phyloP scores from a whole-genome alignment of 1,140 invertebrate genomes.

The Aleiodes sp. region DNA sequence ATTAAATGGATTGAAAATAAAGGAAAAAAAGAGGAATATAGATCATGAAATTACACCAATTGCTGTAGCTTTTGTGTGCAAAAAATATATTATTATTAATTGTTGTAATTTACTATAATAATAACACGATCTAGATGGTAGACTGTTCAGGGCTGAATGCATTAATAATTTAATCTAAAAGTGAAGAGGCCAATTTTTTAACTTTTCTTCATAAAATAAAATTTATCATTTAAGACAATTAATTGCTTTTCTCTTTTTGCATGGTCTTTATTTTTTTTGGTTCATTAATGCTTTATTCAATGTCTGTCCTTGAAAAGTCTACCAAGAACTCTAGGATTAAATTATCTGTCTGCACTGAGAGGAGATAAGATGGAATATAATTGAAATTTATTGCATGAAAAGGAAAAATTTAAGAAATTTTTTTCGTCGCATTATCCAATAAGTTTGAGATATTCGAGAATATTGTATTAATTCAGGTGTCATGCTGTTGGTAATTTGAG shows the following conservation, averaged over 20 bases:
- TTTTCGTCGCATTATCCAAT: no score
- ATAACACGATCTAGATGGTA: constrained; percentile 44
- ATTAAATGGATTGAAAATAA: constrained; percentile 1
- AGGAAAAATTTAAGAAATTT: not conserved
- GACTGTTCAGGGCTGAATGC: constrained; percentile 58
- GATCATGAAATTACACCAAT: not conserved
- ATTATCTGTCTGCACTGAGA: not conserved
- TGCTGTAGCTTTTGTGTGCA: constrained; percentile 40
- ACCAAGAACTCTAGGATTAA: constrained; percentile 34
- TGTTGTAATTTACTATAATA: not conserved
- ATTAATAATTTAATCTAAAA: constrained; percentile 37
- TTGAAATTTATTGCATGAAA: not conserved
- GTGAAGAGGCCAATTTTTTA: not conserved
- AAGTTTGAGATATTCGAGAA: no score
- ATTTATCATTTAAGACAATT: not conserved
- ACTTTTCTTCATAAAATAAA: not conserved
- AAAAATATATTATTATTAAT: constrained; percentile 13
- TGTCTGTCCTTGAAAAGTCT: constrained; percentile 58
- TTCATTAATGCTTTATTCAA: constrained; percentile 10
- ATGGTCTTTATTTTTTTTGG: not conserved
- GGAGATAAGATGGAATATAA: not conserved
- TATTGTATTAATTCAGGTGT: no score
- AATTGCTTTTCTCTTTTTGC: not conserved
- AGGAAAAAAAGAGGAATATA: not conserved
- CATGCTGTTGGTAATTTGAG: constrained; percentile 59